Evolutionary conservation across 2,888 invertebrate species (phyloP).

Genomic region (Megalurothrips usitatus): DNA sequence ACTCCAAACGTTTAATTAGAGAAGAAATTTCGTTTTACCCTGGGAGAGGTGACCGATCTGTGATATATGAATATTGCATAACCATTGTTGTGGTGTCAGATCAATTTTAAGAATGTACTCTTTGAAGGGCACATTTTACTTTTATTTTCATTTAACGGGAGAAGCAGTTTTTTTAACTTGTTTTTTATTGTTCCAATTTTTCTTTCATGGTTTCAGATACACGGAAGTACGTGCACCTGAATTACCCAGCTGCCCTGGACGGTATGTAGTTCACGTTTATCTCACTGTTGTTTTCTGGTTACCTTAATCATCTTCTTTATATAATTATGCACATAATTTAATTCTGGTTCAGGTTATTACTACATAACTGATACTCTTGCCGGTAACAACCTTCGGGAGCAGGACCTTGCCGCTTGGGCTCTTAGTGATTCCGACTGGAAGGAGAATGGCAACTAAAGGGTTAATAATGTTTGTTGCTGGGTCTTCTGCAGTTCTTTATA

Average conservation of each 20-base stretch:
- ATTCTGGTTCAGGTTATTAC: constrained; percentile 53
- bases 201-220: constrained; percentile 55
- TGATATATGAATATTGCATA: not conserved
- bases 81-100: not conserved
- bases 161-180: not conserved
- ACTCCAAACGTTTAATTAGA: not conserved
- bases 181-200: not conserved
- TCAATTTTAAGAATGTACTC: not conserved
- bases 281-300: not conserved
- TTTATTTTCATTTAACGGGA: not conserved
- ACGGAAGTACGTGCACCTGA: constrained; percentile 61
- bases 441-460: constrained; percentile 51
- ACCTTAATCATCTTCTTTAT: not conserved
- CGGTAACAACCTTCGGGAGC: constrained; percentile 47
- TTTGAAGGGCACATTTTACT: not conserved
- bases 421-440: constrained; percentile 56
- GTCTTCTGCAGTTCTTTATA: constrained; percentile 49
- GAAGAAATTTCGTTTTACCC: not conserved
- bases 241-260: constrained; percentile 61
- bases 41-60: not conserved
- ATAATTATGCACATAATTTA: not conserved
- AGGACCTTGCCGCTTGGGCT: constrained; percentile 46
- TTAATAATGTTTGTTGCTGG: constrained; percentile 48
- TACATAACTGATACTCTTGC: constrained; percentile 60
- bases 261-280: constrained; percentile 37